Conservation (phyloP, 2,113 vertebrate species). For the Xenopus tropicalis region UCB_Xtro_10.0 CM004444.2:84590001-84590500, state of each 20-base stretch:
- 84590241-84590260: conserved; percentile 29
- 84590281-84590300: conserved; percentile 35
- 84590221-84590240: conserved; percentile 13
- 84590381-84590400: conserved; percentile 31
- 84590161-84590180: not conserved
- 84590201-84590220: conserved; percentile 14
- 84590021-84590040: too few species aligned
- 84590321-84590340: conserved; percentile 28
- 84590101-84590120: too few species aligned
- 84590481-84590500: conserved; percentile 25
- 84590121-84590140: too few species aligned
- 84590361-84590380: conserved; percentile 34
- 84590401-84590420: conserved; percentile 31
- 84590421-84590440: conserved; percentile 38
- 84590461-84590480: conserved; percentile 37
- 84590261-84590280: conserved; percentile 29
- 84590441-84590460: conserved; percentile 33
- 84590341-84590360: conserved; percentile 25
- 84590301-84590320: conserved; percentile 41
- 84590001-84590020: too few species aligned
- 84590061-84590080: too few species aligned
- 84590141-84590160: too few species aligned
- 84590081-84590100: too few species aligned
- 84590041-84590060: too few species aligned
- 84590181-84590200: conserved; percentile 1